Evolutionary conservation across 2,888 invertebrate species (phyloP).

Genomic region (Idaea biselata): DNA sequence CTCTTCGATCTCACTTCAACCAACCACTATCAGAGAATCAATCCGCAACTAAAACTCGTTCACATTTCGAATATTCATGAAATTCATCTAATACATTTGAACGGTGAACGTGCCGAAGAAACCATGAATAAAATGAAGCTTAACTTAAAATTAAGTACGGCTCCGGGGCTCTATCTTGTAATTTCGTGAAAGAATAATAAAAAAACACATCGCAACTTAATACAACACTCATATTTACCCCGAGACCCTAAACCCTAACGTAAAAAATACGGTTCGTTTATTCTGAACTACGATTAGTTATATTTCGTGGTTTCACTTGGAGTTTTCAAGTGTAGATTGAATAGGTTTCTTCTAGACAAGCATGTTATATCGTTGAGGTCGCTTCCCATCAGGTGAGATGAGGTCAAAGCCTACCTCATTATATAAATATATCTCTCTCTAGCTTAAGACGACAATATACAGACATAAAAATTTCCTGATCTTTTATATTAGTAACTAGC

Average conservation of each 20-base stretch:
- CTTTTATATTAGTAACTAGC: too few relatives aligned
- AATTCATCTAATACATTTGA: not conserved
- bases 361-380: too few relatives aligned
- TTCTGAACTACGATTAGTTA: slow-evolving; percentile 1
- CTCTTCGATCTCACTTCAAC: too few relatives aligned
- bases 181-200: not conserved
- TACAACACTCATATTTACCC: slow-evolving; percentile 7
- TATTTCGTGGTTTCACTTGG: not conserved
- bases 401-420: too few relatives aligned
- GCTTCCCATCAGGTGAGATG: too few relatives aligned
- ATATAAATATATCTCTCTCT: too few relatives aligned
- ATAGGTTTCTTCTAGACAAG: too few relatives aligned
- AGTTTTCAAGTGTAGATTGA: too few relatives aligned
- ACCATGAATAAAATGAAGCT: slow-evolving; percentile 65
- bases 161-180: not conserved
- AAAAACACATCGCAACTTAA: not conserved
- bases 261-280: slow-evolving; percentile 11
- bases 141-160: not conserved
- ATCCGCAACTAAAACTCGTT: too few relatives aligned
- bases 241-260: slow-evolving; percentile 33
- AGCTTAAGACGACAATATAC: too few relatives aligned
- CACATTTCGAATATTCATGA: not conserved
- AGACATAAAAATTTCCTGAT: too few relatives aligned
- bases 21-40: too few relatives aligned
- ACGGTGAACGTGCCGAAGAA: slow-evolving; percentile 83